These are phyloP conservation scores for Penaeus japonicus DNA, from an alignment of 1,140 invertebrate genomes.

Conservation along the genomic window DNA sequence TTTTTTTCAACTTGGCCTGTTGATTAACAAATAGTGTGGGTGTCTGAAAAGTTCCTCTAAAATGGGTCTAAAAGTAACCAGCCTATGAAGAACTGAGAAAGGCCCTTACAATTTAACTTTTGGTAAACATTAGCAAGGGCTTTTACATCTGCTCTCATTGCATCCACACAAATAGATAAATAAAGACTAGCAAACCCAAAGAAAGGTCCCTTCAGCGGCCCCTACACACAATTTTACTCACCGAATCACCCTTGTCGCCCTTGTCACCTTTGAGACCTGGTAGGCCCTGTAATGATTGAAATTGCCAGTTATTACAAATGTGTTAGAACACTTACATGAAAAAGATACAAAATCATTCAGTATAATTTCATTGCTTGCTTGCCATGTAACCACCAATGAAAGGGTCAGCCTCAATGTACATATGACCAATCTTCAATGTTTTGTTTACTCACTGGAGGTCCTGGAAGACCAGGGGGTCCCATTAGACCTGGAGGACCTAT, in stretches of 20 bases:
- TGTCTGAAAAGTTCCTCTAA: too few relatives aligned
- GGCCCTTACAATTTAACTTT: too few relatives aligned
- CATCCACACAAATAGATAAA: too few relatives aligned
- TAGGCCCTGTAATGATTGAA: constrained; percentile 81
- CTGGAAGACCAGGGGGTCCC: constrained; percentile 76
- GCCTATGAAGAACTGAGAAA: too few relatives aligned
- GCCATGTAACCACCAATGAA: constrained; percentile 66
- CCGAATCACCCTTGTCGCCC: constrained; percentile 91
- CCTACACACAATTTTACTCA: constrained; percentile 67
- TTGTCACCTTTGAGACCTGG: constrained; percentile 88
- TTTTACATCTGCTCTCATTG: too few relatives aligned
- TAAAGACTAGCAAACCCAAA: background rate
- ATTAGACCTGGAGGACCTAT: constrained; percentile 74
- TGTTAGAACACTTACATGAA: background rate
- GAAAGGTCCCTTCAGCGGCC: too few relatives aligned
- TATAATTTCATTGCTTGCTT: too few relatives aligned
- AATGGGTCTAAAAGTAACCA: too few relatives aligned
- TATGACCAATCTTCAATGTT: background rate
- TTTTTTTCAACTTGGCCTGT: too few relatives aligned
- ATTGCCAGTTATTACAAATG: background rate
- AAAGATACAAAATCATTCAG: too few relatives aligned
- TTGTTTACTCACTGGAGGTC: constrained; percentile 64
- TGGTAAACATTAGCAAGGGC: too few relatives aligned
- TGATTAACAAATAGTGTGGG: too few relatives aligned
- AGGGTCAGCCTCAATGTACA: constrained; percentile 67